Evolutionary conservation across 2,888 invertebrate species (phyloP), one percentile per base, ranked within the genome.

Genomic region (Lasioglossum oenotherae): DNA sequence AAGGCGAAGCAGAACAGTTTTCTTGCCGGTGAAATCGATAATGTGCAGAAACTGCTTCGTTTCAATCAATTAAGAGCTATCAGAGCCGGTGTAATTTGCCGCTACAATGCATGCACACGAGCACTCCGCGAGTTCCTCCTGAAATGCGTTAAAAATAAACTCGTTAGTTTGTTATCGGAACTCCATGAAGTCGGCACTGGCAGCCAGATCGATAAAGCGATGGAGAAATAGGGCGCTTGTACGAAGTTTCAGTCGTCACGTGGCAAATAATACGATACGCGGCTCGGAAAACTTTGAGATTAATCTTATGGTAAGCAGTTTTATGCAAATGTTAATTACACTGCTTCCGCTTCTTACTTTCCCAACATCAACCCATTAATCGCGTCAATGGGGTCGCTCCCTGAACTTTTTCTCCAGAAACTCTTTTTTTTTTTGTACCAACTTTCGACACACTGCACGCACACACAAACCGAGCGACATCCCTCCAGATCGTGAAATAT

Each of bases 121-220:
- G 16, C 23, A 35, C 31, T 67, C 27, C 23, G 71, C 57, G 23
- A 60, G 78, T 77, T 83, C 44, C 73, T 88, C 78, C 78, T 78
- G 74, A 81, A 88, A 79, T 73, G 75, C 78, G 80, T 86, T 82
- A 82, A 86, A 86, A 88, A 82, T 88, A 88, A 86, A 80, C 81
- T 78, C 67, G 79, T 79, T 64, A 74, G 79, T 80, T 72, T 86
- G 80, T 69, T 74, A 82, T 82, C 80, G 78, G 79, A 72, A 81
- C 46, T 74, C 78, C 23, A 71, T 64, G 74, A 60, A 74, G 75
- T 78, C 81, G 81, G 79, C 78, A 81, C 67, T 12, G 41, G 31
- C 31, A 14, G 41, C 23, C 35, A 71, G 81, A 84, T 88, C 88
- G 82, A 89, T 89, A 83, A 41, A 69, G 14, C 75, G 69, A 78